Evolutionary conservation across 64 coral and sea anemone species (phyloP).

Genomic region (Acropora tenuis): DNA sequence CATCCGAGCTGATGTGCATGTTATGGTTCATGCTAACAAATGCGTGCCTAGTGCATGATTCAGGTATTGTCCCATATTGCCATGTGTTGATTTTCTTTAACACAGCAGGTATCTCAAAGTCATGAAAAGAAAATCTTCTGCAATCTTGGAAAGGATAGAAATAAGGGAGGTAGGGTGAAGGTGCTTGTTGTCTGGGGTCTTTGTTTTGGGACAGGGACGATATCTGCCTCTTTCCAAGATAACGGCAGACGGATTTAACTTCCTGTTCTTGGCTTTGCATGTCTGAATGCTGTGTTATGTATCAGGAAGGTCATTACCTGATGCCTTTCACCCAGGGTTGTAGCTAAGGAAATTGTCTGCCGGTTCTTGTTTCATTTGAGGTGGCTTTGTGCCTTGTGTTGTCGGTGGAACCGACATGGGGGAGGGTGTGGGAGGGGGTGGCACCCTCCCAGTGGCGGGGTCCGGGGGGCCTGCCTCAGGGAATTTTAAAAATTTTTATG

Average conservation of each 20-base stretch:
- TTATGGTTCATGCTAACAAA: slow-evolving; percentile 21
- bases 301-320: too few species aligned
- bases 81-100: neutral
- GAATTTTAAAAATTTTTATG: neutral
- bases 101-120: neutral
- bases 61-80: slow-evolving; percentile 31
- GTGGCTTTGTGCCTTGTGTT: neutral
- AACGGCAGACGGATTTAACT: too few species aligned
- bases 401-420: neutral
- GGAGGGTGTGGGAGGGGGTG: neutral
- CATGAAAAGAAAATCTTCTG: too few species aligned
- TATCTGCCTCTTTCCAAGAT: too few species aligned
- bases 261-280: too few species aligned
- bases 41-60: slow-evolving; percentile 32
- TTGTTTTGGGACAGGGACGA: too few species aligned
- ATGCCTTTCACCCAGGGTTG: neutral
- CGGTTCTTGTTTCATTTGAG: neutral
- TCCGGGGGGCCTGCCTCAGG: neutral
- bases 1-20: neutral
- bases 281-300: too few species aligned
- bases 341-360: neutral
- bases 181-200: too few species aligned
- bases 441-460: neutral
- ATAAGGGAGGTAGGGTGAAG: too few species aligned
- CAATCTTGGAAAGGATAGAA: too few species aligned